phyloP scores from a whole-genome alignment of 2,888 invertebrate species.

The Noctua janthina region DNA sequence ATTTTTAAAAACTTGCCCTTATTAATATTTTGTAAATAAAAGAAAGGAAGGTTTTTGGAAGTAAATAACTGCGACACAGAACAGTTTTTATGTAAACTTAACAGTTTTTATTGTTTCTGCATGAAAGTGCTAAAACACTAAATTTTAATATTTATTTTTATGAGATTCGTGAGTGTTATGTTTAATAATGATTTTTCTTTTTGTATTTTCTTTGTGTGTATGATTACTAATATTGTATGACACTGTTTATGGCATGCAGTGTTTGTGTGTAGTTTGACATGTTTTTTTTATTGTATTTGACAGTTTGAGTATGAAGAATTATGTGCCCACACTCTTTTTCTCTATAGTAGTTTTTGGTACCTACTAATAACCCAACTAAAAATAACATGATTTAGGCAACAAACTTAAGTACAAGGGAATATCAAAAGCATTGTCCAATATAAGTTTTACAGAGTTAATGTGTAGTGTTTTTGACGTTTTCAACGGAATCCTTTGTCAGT shows the following conservation, averaged over 20 bases:
- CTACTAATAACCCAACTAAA: conserved; percentile 32
- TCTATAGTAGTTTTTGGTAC: conserved; percentile 17
- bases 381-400: conserved; percentile 4
- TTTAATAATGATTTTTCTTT: conserved; percentile 40
- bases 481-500: conserved; percentile 42
- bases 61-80: conserved; percentile 67
- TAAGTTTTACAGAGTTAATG: conserved; percentile 36
- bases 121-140: conserved; percentile 75
- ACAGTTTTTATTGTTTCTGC: conserved; percentile 74
- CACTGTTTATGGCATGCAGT: conserved; percentile 66
- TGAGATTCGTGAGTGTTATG: conserved; percentile 59
- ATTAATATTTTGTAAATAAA: conserved; percentile 44
- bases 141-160: conserved; percentile 57
- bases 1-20: conserved; percentile 5
- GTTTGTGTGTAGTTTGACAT: conserved; percentile 59
- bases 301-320: conserved; percentile 29
- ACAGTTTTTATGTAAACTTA: conserved; percentile 70
- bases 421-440: conserved; percentile 34
- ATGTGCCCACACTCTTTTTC: conserved; percentile 21
- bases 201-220: conserved; percentile 60
- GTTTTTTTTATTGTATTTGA: conserved; percentile 31
- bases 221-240: conserved; percentile 66
- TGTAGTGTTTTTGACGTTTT: conserved; percentile 56
- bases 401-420: not conserved
- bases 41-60: not conserved